These are phyloP conservation scores for Lampropteryx suffumata DNA, from an alignment of 2,888 invertebrate genomes.

Conservation along the genomic window DNA sequence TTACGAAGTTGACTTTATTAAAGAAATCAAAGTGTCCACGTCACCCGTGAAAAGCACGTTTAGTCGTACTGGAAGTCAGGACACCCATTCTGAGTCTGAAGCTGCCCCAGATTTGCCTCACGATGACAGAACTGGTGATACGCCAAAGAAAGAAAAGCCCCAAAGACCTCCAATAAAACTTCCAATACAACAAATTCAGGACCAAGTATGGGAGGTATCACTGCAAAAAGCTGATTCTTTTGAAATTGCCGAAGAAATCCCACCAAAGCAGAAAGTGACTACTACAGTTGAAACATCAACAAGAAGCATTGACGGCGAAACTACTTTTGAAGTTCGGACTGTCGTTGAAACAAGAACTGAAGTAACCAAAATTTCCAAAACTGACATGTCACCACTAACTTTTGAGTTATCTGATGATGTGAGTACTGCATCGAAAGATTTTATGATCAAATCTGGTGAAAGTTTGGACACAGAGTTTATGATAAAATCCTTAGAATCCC, in stretches of 20 bases:
- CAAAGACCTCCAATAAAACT: constrained; percentile 70
- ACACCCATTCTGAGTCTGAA: constrained; percentile 82
- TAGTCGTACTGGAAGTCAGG: constrained; percentile 80
- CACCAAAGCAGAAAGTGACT: constrained; percentile 48
- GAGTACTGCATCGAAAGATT: constrained; percentile 70
- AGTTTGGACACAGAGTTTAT: constrained; percentile 78
- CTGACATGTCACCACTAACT: constrained; percentile 68
- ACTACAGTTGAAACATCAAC: constrained; percentile 46
- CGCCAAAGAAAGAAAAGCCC: constrained; percentile 65
- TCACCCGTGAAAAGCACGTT: constrained; percentile 77
- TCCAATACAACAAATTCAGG: constrained; percentile 71
- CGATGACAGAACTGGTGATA: constrained; percentile 66
- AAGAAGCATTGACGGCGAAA: constrained; percentile 56
- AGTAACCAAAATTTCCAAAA: constrained; percentile 55
- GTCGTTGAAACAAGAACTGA: constrained; percentile 55
- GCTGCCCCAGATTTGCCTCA: constrained; percentile 77
- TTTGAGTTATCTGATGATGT: constrained; percentile 71
- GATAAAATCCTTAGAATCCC: constrained; percentile 78
- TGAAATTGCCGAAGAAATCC: constrained; percentile 60
- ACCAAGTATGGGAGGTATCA: constrained; percentile 75
- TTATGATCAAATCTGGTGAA: constrained; percentile 79
- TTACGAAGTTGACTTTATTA: constrained; percentile 79
- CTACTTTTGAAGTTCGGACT: constrained; percentile 53
- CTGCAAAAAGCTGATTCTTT: constrained; percentile 68
- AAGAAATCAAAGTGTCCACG: constrained; percentile 79